Conservation (phyloP, 2,113 vertebrate genomes). For the Gopherus evgoodei region DNA sequence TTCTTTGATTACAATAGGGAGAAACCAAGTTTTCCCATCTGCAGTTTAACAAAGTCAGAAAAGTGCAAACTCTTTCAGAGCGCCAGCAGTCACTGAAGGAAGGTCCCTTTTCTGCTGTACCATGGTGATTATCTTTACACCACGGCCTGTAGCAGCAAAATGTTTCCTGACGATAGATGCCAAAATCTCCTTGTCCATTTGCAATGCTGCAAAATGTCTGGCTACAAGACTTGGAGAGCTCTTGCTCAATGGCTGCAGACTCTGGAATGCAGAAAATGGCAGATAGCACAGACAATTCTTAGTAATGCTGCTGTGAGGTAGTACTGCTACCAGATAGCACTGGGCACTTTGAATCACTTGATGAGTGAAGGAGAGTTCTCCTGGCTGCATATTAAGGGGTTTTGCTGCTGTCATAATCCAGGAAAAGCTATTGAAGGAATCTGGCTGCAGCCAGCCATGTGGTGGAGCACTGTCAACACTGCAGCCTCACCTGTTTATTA, state of each 20-base stretch:
- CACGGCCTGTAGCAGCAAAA: background rate
- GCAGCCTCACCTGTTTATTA: background rate
- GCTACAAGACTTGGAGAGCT: background rate
- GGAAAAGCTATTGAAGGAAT: background rate
- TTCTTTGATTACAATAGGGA: background rate
- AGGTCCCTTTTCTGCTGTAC: background rate
- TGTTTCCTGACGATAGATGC: background rate
- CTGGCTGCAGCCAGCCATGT: background rate
- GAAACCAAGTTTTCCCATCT: fast-evolving
- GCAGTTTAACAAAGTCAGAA: background rate
- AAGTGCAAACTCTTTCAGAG: background rate
- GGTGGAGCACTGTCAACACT: background rate
- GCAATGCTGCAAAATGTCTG: background rate
- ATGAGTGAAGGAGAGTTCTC: background rate
- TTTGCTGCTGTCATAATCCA: background rate
- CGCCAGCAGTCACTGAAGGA: background rate
- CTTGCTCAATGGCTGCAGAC: background rate
- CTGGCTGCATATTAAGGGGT: background rate
- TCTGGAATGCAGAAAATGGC: background rate
- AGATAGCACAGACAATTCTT: background rate
- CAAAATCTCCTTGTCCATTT: background rate
- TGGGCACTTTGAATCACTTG: no score
- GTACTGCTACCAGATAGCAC: background rate
- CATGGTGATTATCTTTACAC: background rate
- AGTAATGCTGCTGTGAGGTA: background rate